Base-by-base conservation (phyloP, 2,113 vertebrate genomes). In the Neotoma lepida region DNA sequence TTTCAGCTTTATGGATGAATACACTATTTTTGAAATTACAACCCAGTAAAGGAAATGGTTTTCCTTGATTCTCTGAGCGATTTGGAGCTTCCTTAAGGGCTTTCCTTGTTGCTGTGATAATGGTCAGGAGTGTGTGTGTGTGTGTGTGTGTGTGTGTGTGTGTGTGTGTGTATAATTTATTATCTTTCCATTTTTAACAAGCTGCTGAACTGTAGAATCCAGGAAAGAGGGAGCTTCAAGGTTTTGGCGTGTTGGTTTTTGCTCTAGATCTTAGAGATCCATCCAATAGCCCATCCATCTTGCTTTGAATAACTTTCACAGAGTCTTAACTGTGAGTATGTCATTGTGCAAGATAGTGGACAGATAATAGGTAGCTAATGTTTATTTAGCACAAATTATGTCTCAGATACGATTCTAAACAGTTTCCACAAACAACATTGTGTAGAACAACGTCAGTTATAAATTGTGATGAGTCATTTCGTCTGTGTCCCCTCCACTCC, bases 1-100 rank as follows among this genome's bases (percentile, higher is more conserved):
- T 41, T 93, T 84, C 56, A 77, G n/a, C 44, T 91, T 89, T 89
- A 61, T 22, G 74, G n/a, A 63, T 89, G 41, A 91, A 88, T 46
- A 88, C 82, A 87, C 33, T 63, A 18, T 56, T 84, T 82, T 82
- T 61, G 26, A 61, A 82, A 82, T n/a, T 28, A 61, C 28, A 82
- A 56, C 13, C 24, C 6, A 41, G 13, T n/a, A 61, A 41, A 82
- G n/a, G 3, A 61, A 61, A 82, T 82, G 22, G n/a, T 61, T 82
- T 61, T 61, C 6, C 54, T 61, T 17, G 24, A 41, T 82, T 54
- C 22, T 61, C 22, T 61, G n/a, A 82, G 54, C 1, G 6, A 82
- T 61, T 82, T 41, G 80, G n/a, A 61, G 54, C 24, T 58, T 58
- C n/a, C 41, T 82, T 61, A 26, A 82, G 80, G n/a, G 5, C 54